Evolutionary conservation across 2,797 vertebrate genomes (phyloP).

Genomic region (Oreonectes daqikongensis): DNA sequence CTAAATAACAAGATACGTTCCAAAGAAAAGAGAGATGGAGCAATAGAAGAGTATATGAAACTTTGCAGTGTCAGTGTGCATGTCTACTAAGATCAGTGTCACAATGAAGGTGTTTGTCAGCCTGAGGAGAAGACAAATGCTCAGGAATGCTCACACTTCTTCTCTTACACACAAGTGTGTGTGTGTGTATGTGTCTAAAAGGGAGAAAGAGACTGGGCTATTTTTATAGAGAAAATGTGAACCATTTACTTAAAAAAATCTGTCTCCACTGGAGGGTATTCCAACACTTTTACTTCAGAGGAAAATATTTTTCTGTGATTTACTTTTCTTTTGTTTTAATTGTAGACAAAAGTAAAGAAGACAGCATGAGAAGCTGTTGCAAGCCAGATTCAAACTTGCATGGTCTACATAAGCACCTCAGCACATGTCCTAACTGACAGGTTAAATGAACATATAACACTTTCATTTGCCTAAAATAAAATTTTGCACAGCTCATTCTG

Average conservation of each 20-base stretch:
- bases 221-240: slow-evolving; percentile 7
- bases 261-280: no score
- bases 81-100: slow-evolving; percentile 63
- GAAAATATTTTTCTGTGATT: no score
- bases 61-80: slow-evolving; percentile 69
- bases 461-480: not conserved
- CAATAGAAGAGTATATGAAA: slow-evolving; percentile 55
- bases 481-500: not conserved
- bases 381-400: no score
- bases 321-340: no score
- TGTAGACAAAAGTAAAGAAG: no score
- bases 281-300: no score
- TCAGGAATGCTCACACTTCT: slow-evolving; percentile 20
- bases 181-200: no score
- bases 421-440: not conserved
- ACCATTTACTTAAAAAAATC: no score
- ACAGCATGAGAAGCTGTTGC: no score
- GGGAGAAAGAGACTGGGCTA: not conserved
- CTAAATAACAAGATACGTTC: not conserved
- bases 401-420: not conserved
- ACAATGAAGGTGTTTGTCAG: slow-evolving; percentile 54
- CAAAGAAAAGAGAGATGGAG: slow-evolving; percentile 22
- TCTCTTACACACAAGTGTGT: slow-evolving; percentile 24
- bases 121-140: slow-evolving; percentile 18
- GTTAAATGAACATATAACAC: not conserved